A percentile compares a stretch with the other conserved stretches of the same genome.
These are phyloP conservation scores for Stomatorhinus ivindoensis DNA, from an alignment of 2,113 vertebrate species.

Conservation along the genomic window DNA sequence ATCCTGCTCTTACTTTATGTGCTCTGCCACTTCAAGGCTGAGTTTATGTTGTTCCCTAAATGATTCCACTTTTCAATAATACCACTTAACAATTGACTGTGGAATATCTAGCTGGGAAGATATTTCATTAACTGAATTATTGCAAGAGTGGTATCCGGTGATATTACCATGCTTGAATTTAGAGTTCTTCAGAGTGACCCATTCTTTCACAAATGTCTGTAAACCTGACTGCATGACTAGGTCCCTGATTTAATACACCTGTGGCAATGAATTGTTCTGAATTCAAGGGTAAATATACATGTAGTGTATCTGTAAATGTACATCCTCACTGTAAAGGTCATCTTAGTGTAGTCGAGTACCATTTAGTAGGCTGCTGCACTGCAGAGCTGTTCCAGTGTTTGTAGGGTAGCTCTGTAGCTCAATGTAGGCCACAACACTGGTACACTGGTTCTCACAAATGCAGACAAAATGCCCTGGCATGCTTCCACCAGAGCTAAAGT, in stretches of 20 bases:
- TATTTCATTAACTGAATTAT: neutral
- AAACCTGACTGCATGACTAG: neutral
- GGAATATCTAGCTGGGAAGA: neutral
- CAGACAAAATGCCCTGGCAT: neutral
- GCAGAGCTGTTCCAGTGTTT: neutral
- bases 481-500: neutral
- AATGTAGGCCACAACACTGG: neutral
- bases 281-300: neutral
- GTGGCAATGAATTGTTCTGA: neutral
- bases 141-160: neutral
- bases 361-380: neutral
- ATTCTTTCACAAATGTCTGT: neutral
- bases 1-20: neutral
- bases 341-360: neutral
- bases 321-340: neutral
- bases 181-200: neutral
- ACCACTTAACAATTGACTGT: neutral
- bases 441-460: neutral
- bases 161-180: neutral
- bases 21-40: neutral
- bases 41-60: neutral
- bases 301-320: neutral
- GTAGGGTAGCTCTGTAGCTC: neutral
- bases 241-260: neutral
- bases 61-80: neutral